Conservation (phyloP, 2,797 vertebrate species). For the Urosaurus nigricauda region DNA sequence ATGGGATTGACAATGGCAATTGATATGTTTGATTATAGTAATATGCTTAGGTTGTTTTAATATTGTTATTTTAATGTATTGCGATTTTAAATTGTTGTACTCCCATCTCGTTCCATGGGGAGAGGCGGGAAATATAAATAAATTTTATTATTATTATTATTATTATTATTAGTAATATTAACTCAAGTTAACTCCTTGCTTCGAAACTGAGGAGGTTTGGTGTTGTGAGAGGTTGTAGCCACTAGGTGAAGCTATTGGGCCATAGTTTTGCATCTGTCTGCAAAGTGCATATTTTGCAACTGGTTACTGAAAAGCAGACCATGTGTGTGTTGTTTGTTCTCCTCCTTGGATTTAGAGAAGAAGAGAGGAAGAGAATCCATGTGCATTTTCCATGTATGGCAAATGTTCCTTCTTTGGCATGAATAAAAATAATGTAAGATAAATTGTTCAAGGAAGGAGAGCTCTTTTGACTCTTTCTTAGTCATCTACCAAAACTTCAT, state of each 20-base stretch:
- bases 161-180: too few relatives aligned
- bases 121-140: too few relatives aligned
- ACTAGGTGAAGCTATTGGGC: slow-evolving; percentile 77
- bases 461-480: slow-evolving; percentile 17
- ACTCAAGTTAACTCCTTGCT: neutral
- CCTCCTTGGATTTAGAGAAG: neutral
- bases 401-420: neutral
- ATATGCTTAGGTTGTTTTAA: too few relatives aligned
- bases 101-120: too few relatives aligned
- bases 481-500: slow-evolving; percentile 23
- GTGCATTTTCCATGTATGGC: slow-evolving; percentile 20
- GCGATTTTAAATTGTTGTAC: too few relatives aligned
- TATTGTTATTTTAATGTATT: too few relatives aligned
- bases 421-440: slow-evolving; percentile 35
- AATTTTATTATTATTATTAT: too few relatives aligned
- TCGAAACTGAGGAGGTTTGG: neutral
- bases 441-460: slow-evolving; percentile 20
- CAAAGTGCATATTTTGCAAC: slow-evolving; percentile 46
- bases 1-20: too few relatives aligned
- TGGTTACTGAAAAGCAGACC: slow-evolving; percentile 58
- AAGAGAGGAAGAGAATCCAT: slow-evolving; percentile 13
- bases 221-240: slow-evolving; percentile 42
- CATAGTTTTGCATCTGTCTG: slow-evolving; percentile 35
- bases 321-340: neutral
- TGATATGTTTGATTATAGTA: too few relatives aligned